Percentiles rank a stretch among this genome's conserved stretches.
Conservation (phyloP, 2,797 vertebrate species). For the Synanceia verrucosa region DNA sequence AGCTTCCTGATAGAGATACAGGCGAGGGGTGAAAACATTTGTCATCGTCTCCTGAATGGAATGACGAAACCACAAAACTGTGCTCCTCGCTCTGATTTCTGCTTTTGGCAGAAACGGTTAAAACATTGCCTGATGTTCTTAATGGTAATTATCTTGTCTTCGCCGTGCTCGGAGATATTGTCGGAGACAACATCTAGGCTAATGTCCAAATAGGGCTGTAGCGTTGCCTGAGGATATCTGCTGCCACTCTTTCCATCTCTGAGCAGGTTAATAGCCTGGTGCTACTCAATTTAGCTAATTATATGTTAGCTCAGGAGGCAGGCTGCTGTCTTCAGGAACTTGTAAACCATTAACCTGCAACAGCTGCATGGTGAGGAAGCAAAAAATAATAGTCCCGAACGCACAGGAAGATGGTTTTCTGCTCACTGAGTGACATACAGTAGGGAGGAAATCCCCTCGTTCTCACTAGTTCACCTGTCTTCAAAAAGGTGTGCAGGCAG, state of each 20-base stretch:
- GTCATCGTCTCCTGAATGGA: slow-evolving; percentile 45
- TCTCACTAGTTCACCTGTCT: slow-evolving; percentile 72
- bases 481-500: slow-evolving; percentile 77
- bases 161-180: slow-evolving; percentile 35
- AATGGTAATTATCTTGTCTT: slow-evolving; percentile 67
- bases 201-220: slow-evolving; percentile 50
- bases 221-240: slow-evolving; percentile 42
- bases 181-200: slow-evolving; percentile 51
- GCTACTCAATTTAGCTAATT: slow-evolving; percentile 71
- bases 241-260: slow-evolving; percentile 44
- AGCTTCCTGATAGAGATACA: slow-evolving; percentile 36
- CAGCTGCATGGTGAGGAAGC: slow-evolving; percentile 50
- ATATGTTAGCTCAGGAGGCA: slow-evolving; percentile 51
- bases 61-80: slow-evolving; percentile 35
- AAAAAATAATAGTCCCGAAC: slow-evolving; percentile 36
- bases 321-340: slow-evolving; percentile 64
- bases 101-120: slow-evolving; percentile 39
- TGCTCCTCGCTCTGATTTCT: slow-evolving; percentile 11
- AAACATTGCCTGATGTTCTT: slow-evolving; percentile 38
- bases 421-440: slow-evolving; percentile 58
- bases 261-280: slow-evolving; percentile 70
- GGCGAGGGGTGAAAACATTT: slow-evolving; percentile 52
- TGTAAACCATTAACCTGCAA: slow-evolving; percentile 73
- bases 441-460: slow-evolving; percentile 62
- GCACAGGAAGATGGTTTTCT: slow-evolving; percentile 51